phyloP scores from a whole-genome alignment of 1,140 invertebrate species.

The Sminthurinus signatus region DNA sequence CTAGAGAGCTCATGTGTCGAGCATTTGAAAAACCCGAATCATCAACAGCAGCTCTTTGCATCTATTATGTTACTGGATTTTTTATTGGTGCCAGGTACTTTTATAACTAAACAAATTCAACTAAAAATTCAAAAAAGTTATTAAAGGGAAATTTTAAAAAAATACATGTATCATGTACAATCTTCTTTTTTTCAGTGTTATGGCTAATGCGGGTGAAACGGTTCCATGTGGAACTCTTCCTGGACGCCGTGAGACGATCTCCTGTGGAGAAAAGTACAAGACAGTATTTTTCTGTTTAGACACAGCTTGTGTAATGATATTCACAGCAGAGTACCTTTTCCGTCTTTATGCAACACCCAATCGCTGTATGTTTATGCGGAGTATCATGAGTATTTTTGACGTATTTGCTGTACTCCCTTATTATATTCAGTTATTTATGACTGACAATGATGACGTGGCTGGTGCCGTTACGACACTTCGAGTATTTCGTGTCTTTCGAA shows the following conservation, averaged over 20 bases:
- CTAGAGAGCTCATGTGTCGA: conserved; percentile 96
- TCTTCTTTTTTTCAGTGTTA: conserved; percentile 83
- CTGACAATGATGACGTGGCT: conserved; percentile 91
- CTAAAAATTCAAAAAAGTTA: too few species aligned
- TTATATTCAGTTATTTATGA: conserved; percentile 94
- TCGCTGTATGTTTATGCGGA: conserved; percentile 93
- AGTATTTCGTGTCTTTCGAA: conserved; percentile 97
- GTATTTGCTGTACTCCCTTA: conserved; percentile 99
- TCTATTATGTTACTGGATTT: conserved; percentile 99
- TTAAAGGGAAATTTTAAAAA: too few species aligned
- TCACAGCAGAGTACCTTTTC: conserved; percentile 97
- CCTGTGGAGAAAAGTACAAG: conserved; percentile 95
- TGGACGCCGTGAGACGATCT: conserved; percentile 73
- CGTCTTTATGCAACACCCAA: conserved; percentile 96
- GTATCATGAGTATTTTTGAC: conserved; percentile 98
- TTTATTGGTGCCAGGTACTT: conserved; percentile 99
- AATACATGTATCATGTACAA: too few species aligned
- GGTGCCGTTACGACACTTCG: conserved; percentile 98
- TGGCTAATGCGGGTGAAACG: conserved; percentile 98
- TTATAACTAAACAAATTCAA: too few species aligned
- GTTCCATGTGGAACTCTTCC: conserved; percentile 83
- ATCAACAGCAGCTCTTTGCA: conserved; percentile 93
- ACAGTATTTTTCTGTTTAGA: conserved; percentile 98
- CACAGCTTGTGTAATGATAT: conserved; percentile 99
- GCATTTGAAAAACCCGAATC: conserved; percentile 99